A percentile compares a stretch with the other conserved stretches of the same genome.
These are phyloP conservation scores for Anabacerthia variegaticeps DNA, from an alignment of 2,797 vertebrate genomes.

Conservation along the genomic window DNA sequence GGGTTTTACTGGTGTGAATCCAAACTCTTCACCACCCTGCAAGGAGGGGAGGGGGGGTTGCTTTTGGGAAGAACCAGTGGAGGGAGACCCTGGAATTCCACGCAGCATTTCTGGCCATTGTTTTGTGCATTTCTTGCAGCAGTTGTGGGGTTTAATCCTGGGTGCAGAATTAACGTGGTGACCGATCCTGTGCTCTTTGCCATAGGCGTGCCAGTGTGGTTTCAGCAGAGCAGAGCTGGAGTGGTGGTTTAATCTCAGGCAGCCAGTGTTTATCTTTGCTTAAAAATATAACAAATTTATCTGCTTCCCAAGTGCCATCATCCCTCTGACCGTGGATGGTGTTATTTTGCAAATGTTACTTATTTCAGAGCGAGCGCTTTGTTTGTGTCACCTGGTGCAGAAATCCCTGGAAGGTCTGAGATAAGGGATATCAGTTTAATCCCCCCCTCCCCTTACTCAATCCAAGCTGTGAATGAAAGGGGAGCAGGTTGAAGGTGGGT, in stretches of 20 bases:
- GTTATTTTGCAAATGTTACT: not conserved
- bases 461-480: not conserved
- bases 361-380: not conserved
- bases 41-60: too few species aligned
- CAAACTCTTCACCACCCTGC: not conserved
- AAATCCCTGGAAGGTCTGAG: not conserved
- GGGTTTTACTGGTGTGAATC: not conserved
- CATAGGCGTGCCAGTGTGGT: accelerated
- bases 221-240: not conserved
- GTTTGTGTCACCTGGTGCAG: not conserved
- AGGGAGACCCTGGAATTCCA: not conserved
- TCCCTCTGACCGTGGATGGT: accelerated
- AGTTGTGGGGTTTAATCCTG: not conserved
- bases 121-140: not conserved
- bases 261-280: not conserved
- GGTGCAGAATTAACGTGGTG: accelerated
- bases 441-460: not conserved
- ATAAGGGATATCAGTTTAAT: not conserved
- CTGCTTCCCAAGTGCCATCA: not conserved
- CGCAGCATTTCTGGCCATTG: accelerated
- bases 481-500: not conserved
- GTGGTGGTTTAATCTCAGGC: not conserved
- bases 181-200: accelerated
- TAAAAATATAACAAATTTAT: not conserved
- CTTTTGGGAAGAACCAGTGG: not conserved